Evolutionary conservation across 2,113 vertebrate species (phyloP).

Genomic region (Gallinago undulata): DNA sequence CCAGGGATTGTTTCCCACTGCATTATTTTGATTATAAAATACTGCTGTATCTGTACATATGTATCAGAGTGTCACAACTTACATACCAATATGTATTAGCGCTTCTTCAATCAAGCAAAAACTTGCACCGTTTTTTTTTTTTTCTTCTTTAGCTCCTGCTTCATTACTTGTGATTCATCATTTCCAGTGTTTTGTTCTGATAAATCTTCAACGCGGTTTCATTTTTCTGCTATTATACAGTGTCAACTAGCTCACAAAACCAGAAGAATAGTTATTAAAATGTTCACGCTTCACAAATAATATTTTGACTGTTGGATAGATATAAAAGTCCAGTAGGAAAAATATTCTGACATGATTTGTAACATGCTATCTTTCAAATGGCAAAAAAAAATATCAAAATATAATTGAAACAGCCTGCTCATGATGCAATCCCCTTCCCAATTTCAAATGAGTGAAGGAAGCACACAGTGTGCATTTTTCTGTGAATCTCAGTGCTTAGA

Average conservation of each 20-base stretch:
- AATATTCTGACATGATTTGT: slow-evolving; percentile 69
- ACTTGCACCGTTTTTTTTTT: background rate
- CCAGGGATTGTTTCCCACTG: background rate
- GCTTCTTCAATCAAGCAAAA: slow-evolving; percentile 63
- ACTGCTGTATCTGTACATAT: background rate
- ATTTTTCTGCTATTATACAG: slow-evolving; percentile 57
- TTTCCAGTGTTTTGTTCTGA: slow-evolving; percentile 59
- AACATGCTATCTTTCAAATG: slow-evolving; percentile 57
- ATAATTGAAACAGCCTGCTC: slow-evolving; percentile 54
- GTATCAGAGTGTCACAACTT: slow-evolving; percentile 15
- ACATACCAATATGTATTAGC: slow-evolving; percentile 23
- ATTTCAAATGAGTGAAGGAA: slow-evolving; percentile 47
- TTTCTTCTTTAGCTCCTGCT: slow-evolving; percentile 30
- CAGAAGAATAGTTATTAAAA: slow-evolving; percentile 66
- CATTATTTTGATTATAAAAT: slow-evolving; percentile 48
- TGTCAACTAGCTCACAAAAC: slow-evolving; percentile 62
- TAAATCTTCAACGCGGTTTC: slow-evolving; percentile 42
- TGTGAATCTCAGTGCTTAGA: background rate
- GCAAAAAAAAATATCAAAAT: slow-evolving; percentile 58
- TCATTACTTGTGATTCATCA: slow-evolving; percentile 64
- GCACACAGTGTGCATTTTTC: slow-evolving; percentile 2
- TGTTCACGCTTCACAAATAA: slow-evolving; percentile 64
- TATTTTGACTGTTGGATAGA: slow-evolving; percentile 61
- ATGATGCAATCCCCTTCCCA: slow-evolving; percentile 21
- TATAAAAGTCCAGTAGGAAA: slow-evolving; percentile 64